Conservation (phyloP, 2,797 vertebrate species). For the Trachurus trachurus region DNA sequence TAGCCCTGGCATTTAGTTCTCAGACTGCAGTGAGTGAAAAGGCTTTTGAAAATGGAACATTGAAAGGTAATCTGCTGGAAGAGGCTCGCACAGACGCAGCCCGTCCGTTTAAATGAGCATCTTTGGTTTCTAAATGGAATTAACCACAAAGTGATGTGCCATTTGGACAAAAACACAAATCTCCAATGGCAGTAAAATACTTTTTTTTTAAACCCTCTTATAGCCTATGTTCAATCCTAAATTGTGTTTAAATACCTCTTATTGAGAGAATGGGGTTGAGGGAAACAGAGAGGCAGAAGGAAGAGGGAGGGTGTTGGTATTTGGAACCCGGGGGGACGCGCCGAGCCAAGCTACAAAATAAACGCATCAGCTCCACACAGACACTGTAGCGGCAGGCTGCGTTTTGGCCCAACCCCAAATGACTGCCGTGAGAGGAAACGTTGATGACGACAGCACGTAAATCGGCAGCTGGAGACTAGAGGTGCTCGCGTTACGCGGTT, state of each 20-base stretch:
- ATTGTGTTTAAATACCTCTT: conserved; percentile 4
- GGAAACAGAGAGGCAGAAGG: accelerated
- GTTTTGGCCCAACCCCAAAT: conserved; percentile 60
- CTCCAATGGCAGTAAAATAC: not conserved
- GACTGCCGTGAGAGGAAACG: conserved; percentile 51
- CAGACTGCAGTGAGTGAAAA: conserved; percentile 22
- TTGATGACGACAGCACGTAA: conserved; percentile 78
- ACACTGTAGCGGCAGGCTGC: conserved; percentile 25
- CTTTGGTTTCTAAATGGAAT: conserved; percentile 34
- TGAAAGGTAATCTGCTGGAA: conserved; percentile 33
- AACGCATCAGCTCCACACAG: conserved; percentile 10
- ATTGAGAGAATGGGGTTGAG: not conserved
- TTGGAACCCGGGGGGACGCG: conserved; percentile 9
- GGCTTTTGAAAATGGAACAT: conserved; percentile 28
- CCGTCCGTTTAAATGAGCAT: not conserved
- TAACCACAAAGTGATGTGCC: conserved; percentile 16
- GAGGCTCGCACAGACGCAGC: not conserved
- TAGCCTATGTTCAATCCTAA: conserved; percentile 22
- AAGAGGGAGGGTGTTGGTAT: not conserved
- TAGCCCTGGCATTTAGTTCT: conserved; percentile 26
- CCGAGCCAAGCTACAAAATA: conserved; percentile 9
- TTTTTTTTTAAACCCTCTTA: too few relatives aligned
- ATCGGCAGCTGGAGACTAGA: conserved; percentile 62
- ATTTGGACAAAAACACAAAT: conserved; percentile 11
- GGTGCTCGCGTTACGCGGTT: conserved; percentile 50